phyloP scores from a whole-genome alignment of 2,888 invertebrate species.

The Anorthoa munda region DNA sequence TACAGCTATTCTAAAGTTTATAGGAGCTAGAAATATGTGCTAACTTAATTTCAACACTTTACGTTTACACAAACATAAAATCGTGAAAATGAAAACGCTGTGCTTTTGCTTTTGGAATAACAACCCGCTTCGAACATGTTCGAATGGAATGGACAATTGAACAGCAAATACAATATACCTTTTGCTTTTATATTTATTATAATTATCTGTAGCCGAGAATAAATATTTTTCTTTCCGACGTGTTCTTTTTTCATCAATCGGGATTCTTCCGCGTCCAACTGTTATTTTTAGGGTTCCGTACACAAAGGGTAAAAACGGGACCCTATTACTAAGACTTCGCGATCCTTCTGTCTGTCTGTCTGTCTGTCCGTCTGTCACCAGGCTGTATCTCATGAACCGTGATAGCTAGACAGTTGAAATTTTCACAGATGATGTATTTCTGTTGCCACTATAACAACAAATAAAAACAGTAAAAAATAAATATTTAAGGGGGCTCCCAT shows the following conservation, averaged over 20 bases:
- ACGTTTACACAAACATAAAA: neutral
- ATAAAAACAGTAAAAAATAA: too few species aligned
- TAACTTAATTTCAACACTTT: slow-evolving; percentile 20
- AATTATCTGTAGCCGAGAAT: neutral
- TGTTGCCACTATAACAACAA: too few species aligned
- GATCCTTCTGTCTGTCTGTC: too few species aligned
- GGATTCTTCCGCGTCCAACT: neutral
- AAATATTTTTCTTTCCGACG: neutral
- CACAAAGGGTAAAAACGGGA: too few species aligned
- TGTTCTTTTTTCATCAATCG: slow-evolving; percentile 6
- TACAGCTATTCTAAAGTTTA: slow-evolving; percentile 30
- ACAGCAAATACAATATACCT: slow-evolving; percentile 20
- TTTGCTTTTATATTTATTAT: slow-evolving; percentile 4
- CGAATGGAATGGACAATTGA: slow-evolving; percentile 2
- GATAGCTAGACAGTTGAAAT: too few species aligned
- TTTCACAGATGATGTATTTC: too few species aligned
- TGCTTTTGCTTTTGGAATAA: slow-evolving; percentile 21
- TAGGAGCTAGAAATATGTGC: slow-evolving; percentile 15
- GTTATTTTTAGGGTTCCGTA: too few species aligned
- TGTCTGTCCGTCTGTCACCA: too few species aligned
- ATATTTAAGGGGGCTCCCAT: too few species aligned
- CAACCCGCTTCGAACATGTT: slow-evolving; percentile 24
- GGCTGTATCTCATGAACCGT: too few species aligned
- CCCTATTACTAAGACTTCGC: too few species aligned
- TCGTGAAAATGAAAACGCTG: slow-evolving; percentile 1